A percentile compares a stretch with the other conserved stretches of the same genome.
These are phyloP conservation scores for Streptopelia turtur DNA, from an alignment of 2,797 vertebrate genomes.

Conservation along the genomic window DNA sequence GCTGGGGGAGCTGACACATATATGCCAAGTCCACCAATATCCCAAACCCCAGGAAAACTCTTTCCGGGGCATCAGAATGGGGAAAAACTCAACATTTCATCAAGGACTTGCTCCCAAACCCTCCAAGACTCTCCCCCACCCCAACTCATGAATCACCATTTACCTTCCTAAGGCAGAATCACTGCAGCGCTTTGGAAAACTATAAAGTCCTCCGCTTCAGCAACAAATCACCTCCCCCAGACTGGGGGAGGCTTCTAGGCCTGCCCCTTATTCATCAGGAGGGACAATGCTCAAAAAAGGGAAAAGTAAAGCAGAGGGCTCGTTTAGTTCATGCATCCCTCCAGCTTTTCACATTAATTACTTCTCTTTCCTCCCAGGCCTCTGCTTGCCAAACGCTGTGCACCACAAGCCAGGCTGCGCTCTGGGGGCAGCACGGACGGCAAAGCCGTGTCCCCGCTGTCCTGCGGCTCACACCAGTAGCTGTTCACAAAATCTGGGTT, in stretches of 20 bases:
- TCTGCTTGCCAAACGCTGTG: neutral
- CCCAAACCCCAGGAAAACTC: neutral
- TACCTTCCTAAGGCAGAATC: neutral
- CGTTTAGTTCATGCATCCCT: neutral
- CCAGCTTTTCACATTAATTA: neutral
- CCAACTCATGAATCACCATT: neutral
- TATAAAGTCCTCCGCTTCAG: neutral
- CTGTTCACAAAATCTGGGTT: neutral
- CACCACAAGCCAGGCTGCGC: neutral
- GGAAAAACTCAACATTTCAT: neutral
- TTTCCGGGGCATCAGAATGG: neutral
- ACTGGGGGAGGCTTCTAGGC: neutral
- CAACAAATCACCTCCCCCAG: neutral
- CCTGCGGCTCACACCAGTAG: rapidly evolving
- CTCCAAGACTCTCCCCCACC: neutral
- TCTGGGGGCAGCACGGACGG: too few relatives aligned
- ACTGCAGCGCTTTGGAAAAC: neutral
- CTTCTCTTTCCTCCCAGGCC: neutral
- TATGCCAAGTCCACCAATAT: rapidly evolving
- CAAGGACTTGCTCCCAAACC: neutral
- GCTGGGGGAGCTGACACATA: neutral
- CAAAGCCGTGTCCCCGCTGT: neutral
- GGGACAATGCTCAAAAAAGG: conserved; percentile 23
- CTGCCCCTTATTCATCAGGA: neutral
- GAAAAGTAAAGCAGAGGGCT: neutral